Evolutionary conservation across 2,113 vertebrate species (phyloP).

Genomic region (Psilopsiagon aurifrons): DNA sequence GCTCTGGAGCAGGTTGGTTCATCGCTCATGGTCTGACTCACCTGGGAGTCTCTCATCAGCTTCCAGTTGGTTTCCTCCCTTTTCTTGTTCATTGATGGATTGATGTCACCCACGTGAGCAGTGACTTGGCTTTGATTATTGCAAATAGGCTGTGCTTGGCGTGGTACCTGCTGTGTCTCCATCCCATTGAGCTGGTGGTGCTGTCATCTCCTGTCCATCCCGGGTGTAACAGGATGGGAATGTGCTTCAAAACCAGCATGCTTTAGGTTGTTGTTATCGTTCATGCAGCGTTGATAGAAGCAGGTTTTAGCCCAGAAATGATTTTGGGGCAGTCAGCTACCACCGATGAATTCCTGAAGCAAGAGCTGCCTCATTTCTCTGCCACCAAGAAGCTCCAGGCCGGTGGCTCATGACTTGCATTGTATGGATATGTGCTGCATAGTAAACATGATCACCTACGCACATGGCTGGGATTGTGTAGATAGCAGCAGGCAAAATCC

Average conservation of each 20-base stretch:
- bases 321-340: background rate
- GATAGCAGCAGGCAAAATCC: background rate
- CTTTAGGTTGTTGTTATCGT: background rate
- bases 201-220: background rate
- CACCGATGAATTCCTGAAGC: background rate
- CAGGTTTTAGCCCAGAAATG: background rate
- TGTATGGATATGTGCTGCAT: background rate
- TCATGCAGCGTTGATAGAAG: background rate
- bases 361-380: background rate
- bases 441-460: background rate
- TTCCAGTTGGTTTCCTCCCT: background rate
- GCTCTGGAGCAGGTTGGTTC: background rate
- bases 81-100: background rate
- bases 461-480: fast-evolving
- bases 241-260: background rate
- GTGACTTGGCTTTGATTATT: background rate
- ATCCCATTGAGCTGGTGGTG: background rate
- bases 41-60: background rate
- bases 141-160: background rate
- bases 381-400: background rate
- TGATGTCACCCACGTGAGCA: background rate
- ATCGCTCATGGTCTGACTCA: background rate
- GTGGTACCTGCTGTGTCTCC: background rate
- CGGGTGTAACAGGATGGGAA: background rate
- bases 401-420: background rate